Base-by-base conservation (phyloP, 2,113 vertebrate species). In the Chunga burmeisteri region DNA sequence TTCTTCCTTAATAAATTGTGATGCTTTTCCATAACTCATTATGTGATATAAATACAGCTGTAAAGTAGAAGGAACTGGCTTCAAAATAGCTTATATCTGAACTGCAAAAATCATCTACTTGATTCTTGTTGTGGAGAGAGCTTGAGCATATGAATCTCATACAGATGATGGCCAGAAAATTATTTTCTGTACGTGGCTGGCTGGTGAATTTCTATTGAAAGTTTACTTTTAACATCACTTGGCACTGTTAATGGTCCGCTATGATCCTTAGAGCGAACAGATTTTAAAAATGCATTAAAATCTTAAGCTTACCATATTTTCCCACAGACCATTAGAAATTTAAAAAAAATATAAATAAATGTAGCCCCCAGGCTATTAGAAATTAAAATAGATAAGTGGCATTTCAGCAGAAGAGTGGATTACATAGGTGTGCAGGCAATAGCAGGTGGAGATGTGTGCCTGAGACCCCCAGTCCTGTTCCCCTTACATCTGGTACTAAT, bases 171-270 rank as follows among this genome's bases (percentile, higher is more conserved):
- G 13, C 18, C 21, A 90, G 50, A 77, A 90, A 92, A 78, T 86
- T 0, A 19, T 49, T 79, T 84, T 86, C 38, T 83, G 6, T 77
- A 9, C 0, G 1, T 71, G 47, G 3, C 2, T 86, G 49, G 13
- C 55, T 78, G 58, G 67, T 83, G 75, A 52, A 46, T 83, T 77
- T 42, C 34, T 90, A 3, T 13, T 59, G 36, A 70, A 84, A 74
- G 6, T 5, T 21, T 63, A n/a, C 22, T 81, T 88, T 80, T 25
- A 83, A 20, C 16, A 23, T 40, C 79, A 23, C 50, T 78, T 77
- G 49, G 27, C 23, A 16, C 25, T 59, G 20, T 30, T 89, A 91
- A 29, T 82, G 17, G 13, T 72, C 58, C 72, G 10, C 70, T 88
- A 11, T 11, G 9, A 15, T 12, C 30, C 22, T 50, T 84, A 47